phyloP scores from a whole-genome alignment of 2,113 vertebrate genomes.

The Neoarius graeffei region DNA sequence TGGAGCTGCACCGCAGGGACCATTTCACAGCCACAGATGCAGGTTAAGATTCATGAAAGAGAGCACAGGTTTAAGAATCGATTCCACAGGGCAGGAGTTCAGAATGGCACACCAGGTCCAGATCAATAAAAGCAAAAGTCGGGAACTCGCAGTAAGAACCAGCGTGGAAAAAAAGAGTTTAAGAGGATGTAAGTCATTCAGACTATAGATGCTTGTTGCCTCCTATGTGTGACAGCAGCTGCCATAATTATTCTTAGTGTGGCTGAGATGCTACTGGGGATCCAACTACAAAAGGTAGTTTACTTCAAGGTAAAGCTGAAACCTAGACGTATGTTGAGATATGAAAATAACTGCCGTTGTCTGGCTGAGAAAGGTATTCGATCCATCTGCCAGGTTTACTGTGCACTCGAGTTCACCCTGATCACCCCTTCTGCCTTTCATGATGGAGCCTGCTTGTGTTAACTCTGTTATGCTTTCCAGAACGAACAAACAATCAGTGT shows the following conservation, averaged over 20 bases:
- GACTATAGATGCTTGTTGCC: conserved; percentile 27
- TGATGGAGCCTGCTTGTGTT: not conserved
- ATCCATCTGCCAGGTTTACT: conserved; percentile 41
- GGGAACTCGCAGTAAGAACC: not conserved
- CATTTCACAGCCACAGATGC: conserved; percentile 53
- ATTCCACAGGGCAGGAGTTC: conserved; percentile 12
- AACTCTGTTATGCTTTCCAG: not conserved
- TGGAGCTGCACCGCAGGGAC: conserved; percentile 14
- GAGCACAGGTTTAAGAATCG: conserved; percentile 11
- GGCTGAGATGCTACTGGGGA: conserved; percentile 20
- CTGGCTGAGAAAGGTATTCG: not conserved
- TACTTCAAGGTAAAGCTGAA: conserved; percentile 48
- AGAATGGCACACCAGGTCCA: not conserved
- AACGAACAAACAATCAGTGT: not conserved
- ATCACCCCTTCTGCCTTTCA: not conserved
- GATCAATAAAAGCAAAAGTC: not conserved
- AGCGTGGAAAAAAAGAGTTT: not conserved
- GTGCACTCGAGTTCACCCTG: conserved; percentile 51
- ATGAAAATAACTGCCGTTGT: conserved; percentile 49
- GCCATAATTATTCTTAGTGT: conserved; percentile 38
- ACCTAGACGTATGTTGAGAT: conserved; percentile 53
- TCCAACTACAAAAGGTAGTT: conserved; percentile 27
- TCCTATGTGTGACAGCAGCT: conserved; percentile 44
- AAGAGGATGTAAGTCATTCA: not conserved
- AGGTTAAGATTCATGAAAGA: conserved; percentile 56